phyloP scores from a whole-genome alignment of 2,797 vertebrate genomes.

The Spea hammondii region DNA sequence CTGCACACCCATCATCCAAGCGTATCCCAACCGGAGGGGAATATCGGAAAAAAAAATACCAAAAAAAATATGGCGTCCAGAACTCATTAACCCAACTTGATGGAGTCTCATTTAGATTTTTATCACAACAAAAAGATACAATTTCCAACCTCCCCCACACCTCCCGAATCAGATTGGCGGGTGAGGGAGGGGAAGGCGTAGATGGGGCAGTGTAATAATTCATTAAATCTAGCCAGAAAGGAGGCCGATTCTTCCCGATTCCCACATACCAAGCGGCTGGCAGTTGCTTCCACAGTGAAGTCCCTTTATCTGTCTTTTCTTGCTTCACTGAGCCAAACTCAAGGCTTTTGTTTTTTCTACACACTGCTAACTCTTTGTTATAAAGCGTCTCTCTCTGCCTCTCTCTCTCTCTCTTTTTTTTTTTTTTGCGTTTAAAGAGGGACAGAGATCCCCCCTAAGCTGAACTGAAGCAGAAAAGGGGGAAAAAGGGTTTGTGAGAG shows the following conservation, averaged over 20 bases:
- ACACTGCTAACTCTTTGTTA: slow-evolving; percentile 89
- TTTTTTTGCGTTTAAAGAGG: slow-evolving; percentile 58
- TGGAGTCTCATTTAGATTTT: slow-evolving; percentile 24
- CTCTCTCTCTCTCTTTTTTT: slow-evolving; percentile 64
- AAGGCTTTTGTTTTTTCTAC: slow-evolving; percentile 89
- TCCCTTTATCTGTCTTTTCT: slow-evolving; percentile 87
- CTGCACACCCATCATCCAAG: slow-evolving; percentile 41
- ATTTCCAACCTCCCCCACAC: slow-evolving; percentile 28
- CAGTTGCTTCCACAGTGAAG: slow-evolving; percentile 84
- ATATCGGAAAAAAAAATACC: neutral
- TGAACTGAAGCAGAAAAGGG: slow-evolving; percentile 68
- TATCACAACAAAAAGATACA: slow-evolving; percentile 32
- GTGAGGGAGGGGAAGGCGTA: slow-evolving; percentile 18
- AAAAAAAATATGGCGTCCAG: slow-evolving; percentile 8
- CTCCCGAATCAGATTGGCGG: slow-evolving; percentile 23
- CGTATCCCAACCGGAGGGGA: slow-evolving; percentile 23
- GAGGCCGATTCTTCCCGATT: slow-evolving; percentile 74
- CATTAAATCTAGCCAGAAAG: slow-evolving; percentile 74
- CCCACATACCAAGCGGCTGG: slow-evolving; percentile 85
- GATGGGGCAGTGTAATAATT: slow-evolving; percentile 70
- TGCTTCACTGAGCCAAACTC: slow-evolving; percentile 86
- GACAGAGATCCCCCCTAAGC: slow-evolving; percentile 57
- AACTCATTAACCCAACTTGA: slow-evolving; percentile 15
- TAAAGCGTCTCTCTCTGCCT: slow-evolving; percentile 68
- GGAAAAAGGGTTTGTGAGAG: slow-evolving; percentile 35